These are phyloP conservation scores for Brachypteracias leptosomus DNA, from an alignment of 2,113 vertebrate genomes.

Conservation along the genomic window DNA sequence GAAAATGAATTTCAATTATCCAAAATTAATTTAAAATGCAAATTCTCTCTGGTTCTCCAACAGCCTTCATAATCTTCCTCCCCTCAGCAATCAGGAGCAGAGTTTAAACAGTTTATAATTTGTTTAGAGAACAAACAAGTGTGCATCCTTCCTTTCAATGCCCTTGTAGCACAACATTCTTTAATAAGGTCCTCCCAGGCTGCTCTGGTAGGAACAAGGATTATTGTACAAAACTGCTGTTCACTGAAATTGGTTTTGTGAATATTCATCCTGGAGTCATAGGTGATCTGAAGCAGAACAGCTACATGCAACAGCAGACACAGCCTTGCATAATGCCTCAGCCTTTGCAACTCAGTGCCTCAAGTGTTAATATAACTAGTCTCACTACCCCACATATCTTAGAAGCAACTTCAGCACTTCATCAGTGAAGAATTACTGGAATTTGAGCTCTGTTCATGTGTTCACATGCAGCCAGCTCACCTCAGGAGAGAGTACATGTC, in stretches of 20 bases:
- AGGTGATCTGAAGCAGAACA: neutral
- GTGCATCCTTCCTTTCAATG: neutral
- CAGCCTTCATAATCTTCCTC: neutral
- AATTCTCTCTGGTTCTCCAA: neutral
- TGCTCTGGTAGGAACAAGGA: neutral
- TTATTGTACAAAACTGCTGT: neutral
- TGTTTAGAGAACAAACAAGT: neutral
- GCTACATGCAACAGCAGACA: neutral
- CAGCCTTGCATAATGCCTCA: neutral
- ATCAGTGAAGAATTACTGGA: neutral
- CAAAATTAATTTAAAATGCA: neutral
- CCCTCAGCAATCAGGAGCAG: neutral
- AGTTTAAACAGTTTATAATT: neutral
- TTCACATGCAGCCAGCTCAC: slow-evolving; percentile 64
- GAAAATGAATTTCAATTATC: neutral
- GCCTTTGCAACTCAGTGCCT: neutral
- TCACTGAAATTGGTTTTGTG: neutral
- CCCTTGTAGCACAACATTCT: neutral
- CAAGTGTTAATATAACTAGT: neutral
- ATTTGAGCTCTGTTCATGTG: neutral
- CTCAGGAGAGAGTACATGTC: slow-evolving; percentile 95
- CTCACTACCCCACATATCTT: neutral
- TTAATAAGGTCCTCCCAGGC: neutral
- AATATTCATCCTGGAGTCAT: neutral
- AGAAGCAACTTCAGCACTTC: neutral